A percentile compares a stretch with the other conserved stretches of the same genome.
These are phyloP conservation scores for Leptinotarsa undecemlineata DNA, from an alignment of 1,140 invertebrate genomes.

Conservation along the genomic window DNA sequence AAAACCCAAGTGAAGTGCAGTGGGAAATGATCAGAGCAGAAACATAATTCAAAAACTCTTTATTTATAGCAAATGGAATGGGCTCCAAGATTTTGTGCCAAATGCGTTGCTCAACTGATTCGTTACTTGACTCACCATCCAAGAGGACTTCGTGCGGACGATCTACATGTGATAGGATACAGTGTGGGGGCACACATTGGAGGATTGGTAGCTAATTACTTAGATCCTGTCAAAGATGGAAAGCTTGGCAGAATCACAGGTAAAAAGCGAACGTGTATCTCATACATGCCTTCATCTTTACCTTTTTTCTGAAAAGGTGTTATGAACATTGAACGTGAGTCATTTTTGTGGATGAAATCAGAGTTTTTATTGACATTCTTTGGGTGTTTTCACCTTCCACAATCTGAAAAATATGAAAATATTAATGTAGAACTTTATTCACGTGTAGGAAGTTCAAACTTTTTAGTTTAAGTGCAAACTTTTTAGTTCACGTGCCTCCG, in stretches of 20 bases:
- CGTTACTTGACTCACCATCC: slow-evolving; percentile 78
- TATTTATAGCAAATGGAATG: slow-evolving; percentile 70
- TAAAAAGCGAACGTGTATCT: slow-evolving; percentile 39
- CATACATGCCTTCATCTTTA: no score
- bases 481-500: no score
- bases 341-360: not conserved
- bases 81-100: slow-evolving; percentile 77
- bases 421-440: no score
- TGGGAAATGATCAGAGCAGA: no score
- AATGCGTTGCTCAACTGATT: slow-evolving; percentile 80
- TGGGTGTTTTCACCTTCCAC: no score
- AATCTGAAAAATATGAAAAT: no score
- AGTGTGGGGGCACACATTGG: slow-evolving; percentile 85
- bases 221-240: slow-evolving; percentile 62
- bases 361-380: no score
- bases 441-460: no score
- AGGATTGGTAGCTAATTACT: slow-evolving; percentile 77
- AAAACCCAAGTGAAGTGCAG: no score
- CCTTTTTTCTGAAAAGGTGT: no score
- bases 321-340: no score
- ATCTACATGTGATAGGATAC: slow-evolving; percentile 80
- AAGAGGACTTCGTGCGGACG: slow-evolving; percentile 70
- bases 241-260: slow-evolving; percentile 82
- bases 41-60: not conserved
- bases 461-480: no score